Evolutionary conservation across 2,888 invertebrate species (phyloP).

Genomic region (Conchocele bisecta): DNA sequence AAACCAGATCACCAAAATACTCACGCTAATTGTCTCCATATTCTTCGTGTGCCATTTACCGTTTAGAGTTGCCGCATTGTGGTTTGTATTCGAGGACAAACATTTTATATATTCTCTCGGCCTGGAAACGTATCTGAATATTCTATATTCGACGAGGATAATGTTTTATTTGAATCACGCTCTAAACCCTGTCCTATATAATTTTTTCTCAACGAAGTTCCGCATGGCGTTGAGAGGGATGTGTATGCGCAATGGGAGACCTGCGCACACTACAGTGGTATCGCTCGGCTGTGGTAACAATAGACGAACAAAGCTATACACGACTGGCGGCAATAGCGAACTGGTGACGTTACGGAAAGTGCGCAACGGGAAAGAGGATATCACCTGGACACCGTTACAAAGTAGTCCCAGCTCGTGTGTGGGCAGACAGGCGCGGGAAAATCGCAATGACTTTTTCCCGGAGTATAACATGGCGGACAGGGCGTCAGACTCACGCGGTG

Average conservation of each 20-base stretch:
- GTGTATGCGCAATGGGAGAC: too few relatives aligned
- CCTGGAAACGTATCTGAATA: slow-evolving; percentile 54
- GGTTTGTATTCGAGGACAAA: slow-evolving; percentile 57
- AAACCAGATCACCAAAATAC: slow-evolving; percentile 58
- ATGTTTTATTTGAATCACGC: slow-evolving; percentile 78
- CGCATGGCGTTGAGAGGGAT: slow-evolving; percentile 18
- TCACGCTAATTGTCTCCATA: slow-evolving; percentile 53
- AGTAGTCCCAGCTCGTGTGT: too few relatives aligned
- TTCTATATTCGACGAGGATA: slow-evolving; percentile 58
- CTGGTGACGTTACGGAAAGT: too few relatives aligned
- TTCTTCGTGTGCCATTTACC: slow-evolving; percentile 67
- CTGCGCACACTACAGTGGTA: too few relatives aligned
- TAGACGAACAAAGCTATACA: too few relatives aligned
- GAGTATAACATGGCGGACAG: neutral
- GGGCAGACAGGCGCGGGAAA: too few relatives aligned
- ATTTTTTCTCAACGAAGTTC: slow-evolving; percentile 59
- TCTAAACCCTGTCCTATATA: slow-evolving; percentile 67
- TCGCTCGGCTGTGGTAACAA: too few relatives aligned
- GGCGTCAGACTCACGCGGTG: neutral
- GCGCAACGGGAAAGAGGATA: too few relatives aligned
- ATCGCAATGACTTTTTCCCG: too few relatives aligned
- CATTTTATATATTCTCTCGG: slow-evolving; percentile 47
- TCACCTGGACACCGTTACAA: too few relatives aligned
- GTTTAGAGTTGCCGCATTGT: slow-evolving; percentile 56
- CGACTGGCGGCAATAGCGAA: too few relatives aligned